Evolutionary conservation across 2,797 vertebrate genomes (phyloP), one percentile per base, ranked within the genome.

Genomic region (Oreonectes daqikongensis): DNA sequence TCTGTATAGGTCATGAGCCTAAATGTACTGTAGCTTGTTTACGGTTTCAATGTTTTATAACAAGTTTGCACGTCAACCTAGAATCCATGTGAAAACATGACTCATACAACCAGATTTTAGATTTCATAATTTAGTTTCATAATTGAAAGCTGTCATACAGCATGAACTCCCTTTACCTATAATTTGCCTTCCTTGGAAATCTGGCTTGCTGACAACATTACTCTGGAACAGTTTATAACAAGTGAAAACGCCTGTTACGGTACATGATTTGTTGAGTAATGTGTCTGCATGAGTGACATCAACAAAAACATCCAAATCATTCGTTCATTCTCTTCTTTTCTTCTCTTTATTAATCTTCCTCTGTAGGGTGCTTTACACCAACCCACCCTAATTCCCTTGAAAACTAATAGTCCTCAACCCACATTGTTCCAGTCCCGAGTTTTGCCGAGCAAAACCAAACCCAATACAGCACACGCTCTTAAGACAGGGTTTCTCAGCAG

Each of bases 111-210:
- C 26, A 57, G 55, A 28, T 18, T 7, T 57, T 1, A 17, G 0
- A 20, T n/a, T 4, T 18, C 6, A 59, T 28, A n/a, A n/a, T n/a
- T n/a, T 5, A 0, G 15, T 32, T 32, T 61, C 30, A 32, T 35
- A 35, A 61, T 35, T 1, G 7, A 60, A 18, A 18, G 17, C 5
- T 1, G 17, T n/a, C 2, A 20, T 46, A 8, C 46, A 50, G 4
- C n/a, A 7, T 18, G n/a, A n/a, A 20, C 48, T 5, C n/a, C 1
- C 12, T 5, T 17, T 26, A 30, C 55, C 2, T 65, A 2, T n/a
- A 48, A 30, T 24, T 44, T 8, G 2, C 46, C n/a, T 68, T 75
- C 52, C 28, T 4, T 68, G 52, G 73, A 57, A 75, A 38, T 68
- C 40, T 75, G 52, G n/a, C 52, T 66, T 8, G 17, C 22, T 46